Percentiles rank a stretch among this genome's conserved stretches.
Conservation (phyloP, 2,888 invertebrate species). For the Philopedon plagiatum region DNA sequence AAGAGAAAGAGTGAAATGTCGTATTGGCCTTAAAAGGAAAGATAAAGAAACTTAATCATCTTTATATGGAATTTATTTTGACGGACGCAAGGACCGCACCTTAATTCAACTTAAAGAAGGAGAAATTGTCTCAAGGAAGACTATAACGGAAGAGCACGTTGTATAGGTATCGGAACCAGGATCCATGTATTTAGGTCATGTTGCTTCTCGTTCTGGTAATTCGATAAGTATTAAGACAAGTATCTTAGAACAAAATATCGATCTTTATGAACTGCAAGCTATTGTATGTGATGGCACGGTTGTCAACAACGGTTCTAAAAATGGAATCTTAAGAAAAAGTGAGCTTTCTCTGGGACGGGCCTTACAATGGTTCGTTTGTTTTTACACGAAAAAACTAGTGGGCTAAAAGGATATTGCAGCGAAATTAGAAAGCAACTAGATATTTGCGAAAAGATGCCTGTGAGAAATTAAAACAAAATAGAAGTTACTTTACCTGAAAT, state of each 20-base stretch:
- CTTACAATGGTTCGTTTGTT: slow-evolving; percentile 35
- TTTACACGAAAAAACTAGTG: slow-evolving; percentile 32
- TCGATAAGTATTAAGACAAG: slow-evolving; percentile 34
- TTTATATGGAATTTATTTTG: slow-evolving; percentile 31
- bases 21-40: slow-evolving; percentile 21
- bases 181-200: slow-evolving; percentile 37
- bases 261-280: slow-evolving; percentile 27
- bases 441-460: slow-evolving; percentile 23
- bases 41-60: slow-evolving; percentile 11
- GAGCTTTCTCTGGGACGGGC: slow-evolving; percentile 20
- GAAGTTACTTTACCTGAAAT: slow-evolving; percentile 33
- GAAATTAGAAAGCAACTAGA: slow-evolving; percentile 35
- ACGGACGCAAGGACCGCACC: slow-evolving; percentile 10
- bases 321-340: slow-evolving; percentile 28
- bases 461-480: slow-evolving; percentile 33
- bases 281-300: slow-evolving; percentile 37
- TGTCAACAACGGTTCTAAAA: slow-evolving; percentile 28
- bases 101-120: slow-evolving; percentile 13
- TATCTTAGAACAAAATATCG: slow-evolving; percentile 23
- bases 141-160: slow-evolving; percentile 22
- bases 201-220: slow-evolving; percentile 26
- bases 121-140: slow-evolving; percentile 1
- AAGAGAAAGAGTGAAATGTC: slow-evolving; percentile 18
- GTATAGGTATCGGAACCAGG: slow-evolving; percentile 37
- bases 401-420: slow-evolving; percentile 35